Conservation (phyloP, 2,113 vertebrate species). For the Pluvianellus socialis region DNA sequence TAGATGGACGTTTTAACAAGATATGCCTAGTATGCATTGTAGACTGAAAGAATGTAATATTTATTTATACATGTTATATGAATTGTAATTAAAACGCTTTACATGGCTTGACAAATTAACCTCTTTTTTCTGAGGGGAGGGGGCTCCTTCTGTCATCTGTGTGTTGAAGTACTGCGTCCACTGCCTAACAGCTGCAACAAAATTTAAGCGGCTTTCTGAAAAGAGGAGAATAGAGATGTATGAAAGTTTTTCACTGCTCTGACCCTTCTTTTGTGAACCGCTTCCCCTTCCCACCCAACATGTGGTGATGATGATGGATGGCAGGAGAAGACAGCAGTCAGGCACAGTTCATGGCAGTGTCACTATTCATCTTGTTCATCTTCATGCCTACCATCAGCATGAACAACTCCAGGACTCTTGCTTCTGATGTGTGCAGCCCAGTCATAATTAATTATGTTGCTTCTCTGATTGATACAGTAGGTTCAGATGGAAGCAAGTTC, state of each 20-base stretch:
- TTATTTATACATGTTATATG: slow-evolving; percentile 77
- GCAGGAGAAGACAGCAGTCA: neutral
- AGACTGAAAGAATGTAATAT: slow-evolving; percentile 80
- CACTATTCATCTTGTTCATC: slow-evolving; percentile 20
- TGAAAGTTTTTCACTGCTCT: neutral
- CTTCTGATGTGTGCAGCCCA: neutral
- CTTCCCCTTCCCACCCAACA: neutral
- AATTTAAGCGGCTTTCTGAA: neutral
- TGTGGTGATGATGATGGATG: neutral
- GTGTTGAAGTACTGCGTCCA: neutral
- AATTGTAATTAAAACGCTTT: slow-evolving; percentile 85
- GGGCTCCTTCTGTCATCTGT: neutral
- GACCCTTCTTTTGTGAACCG: neutral
- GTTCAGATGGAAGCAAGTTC: neutral
- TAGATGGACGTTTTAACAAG: slow-evolving; percentile 61
- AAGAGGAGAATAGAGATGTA: neutral
- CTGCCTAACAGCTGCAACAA: neutral
- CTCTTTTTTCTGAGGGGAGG: neutral
- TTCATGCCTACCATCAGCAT: neutral
- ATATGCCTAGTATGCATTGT: slow-evolving; percentile 75
- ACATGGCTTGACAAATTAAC: slow-evolving; percentile 69
- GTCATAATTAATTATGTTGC: slow-evolving; percentile 31
- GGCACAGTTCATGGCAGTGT: slow-evolving; percentile 22
- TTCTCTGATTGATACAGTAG: slow-evolving; percentile 15
- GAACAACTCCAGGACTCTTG: neutral